Conservation (phyloP, 2,888 invertebrate genomes). For the Platynereis dumerilii region DNA sequence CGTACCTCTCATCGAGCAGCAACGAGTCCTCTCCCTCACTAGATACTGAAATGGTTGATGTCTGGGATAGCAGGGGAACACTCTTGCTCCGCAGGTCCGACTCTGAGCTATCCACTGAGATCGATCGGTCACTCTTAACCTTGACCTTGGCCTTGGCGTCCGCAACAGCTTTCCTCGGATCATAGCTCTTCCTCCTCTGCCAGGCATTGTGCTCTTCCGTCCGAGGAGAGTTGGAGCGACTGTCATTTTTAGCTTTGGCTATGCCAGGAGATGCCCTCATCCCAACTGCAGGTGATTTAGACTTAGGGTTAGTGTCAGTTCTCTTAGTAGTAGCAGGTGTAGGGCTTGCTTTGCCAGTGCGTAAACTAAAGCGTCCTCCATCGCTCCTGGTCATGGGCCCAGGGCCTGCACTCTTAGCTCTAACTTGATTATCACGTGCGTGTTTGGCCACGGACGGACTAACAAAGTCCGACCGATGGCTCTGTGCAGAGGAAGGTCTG, state of each 20-base stretch:
- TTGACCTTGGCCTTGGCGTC: slow-evolving; percentile 69
- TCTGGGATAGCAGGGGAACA: background rate
- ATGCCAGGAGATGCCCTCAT: slow-evolving; percentile 14
- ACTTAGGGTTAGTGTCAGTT: background rate
- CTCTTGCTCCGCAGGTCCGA: background rate
- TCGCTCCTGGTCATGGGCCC: slow-evolving; percentile 65
- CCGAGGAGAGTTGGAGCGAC: slow-evolving; percentile 47
- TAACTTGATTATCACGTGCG: background rate
- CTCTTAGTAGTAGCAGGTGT: slow-evolving; percentile 12
- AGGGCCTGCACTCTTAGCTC: slow-evolving; percentile 41
- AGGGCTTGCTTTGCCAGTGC: slow-evolving; percentile 49
- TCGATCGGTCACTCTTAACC: slow-evolving; percentile 5
- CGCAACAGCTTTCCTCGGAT: slow-evolving; percentile 91
- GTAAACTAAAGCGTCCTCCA: slow-evolving; percentile 72
- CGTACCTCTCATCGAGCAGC: background rate
- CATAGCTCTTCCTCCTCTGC: slow-evolving; percentile 93
- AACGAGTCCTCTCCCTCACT: slow-evolving; percentile 14
- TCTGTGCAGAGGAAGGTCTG: slow-evolving; percentile 23
- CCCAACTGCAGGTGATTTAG: slow-evolving; percentile 2
- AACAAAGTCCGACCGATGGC: slow-evolving; percentile 52
- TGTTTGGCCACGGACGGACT: slow-evolving; percentile 46
- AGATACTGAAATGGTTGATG: slow-evolving; percentile 8
- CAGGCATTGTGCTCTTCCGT: slow-evolving; percentile 87
- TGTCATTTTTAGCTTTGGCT: slow-evolving; percentile 45
- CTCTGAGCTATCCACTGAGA: background rate